Evolutionary conservation across 2,888 invertebrate species (phyloP).

Genomic region (Polymixis flavicincta): DNA sequence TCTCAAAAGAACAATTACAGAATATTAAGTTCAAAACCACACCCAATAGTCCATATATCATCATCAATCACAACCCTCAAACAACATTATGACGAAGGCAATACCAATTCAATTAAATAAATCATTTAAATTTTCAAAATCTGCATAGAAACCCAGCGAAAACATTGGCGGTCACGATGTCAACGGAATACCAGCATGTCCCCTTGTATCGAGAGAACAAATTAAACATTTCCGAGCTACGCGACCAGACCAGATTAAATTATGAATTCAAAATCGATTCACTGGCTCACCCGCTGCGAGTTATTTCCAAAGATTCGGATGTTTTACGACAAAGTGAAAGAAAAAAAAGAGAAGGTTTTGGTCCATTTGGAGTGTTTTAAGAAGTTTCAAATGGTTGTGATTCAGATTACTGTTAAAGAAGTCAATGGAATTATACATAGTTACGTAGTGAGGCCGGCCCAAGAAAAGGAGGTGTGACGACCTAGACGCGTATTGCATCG

Average conservation of each 20-base stretch:
- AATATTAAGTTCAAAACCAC: not conserved
- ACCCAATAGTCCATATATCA: not conserved
- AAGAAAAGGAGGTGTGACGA: no score
- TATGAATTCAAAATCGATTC: slow-evolving; percentile 85
- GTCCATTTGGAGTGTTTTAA: not conserved
- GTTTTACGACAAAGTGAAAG: slow-evolving; percentile 25
- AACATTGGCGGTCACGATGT: slow-evolving; percentile 57
- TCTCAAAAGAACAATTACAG: not conserved
- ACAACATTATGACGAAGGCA: slow-evolving; percentile 1
- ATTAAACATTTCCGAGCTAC: slow-evolving; percentile 77
- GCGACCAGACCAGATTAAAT: slow-evolving; percentile 81
- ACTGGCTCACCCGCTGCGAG: slow-evolving; percentile 76
- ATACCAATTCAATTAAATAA: slow-evolving; percentile 29
- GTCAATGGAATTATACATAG: not conserved
- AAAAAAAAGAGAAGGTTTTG: slow-evolving; percentile 31
- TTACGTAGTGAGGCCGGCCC: no score
- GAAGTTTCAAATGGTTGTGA: not conserved
- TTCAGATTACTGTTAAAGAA: not conserved
- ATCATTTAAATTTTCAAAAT: slow-evolving; percentile 41
- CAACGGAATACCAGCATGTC: slow-evolving; percentile 65
- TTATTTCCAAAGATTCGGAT: slow-evolving; percentile 72
- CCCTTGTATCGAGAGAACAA: slow-evolving; percentile 72
- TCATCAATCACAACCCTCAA: slow-evolving; percentile 27
- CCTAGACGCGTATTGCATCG: no score
- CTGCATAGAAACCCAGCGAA: slow-evolving; percentile 39